Conservation (phyloP, 2,888 invertebrate species). For the Patella pellucida region DNA sequence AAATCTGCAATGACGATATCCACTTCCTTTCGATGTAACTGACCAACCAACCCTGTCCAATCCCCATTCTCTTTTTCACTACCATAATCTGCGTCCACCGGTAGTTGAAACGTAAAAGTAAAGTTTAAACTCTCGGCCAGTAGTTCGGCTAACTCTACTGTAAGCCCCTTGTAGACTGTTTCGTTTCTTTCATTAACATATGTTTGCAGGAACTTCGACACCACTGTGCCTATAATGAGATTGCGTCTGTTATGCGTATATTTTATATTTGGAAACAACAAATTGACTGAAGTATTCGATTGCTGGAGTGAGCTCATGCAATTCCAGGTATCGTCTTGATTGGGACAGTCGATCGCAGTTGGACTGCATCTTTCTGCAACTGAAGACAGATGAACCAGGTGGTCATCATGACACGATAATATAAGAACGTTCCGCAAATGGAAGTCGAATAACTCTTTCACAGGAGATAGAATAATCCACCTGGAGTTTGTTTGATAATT, state of each 20-base stretch:
- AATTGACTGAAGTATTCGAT: not conserved
- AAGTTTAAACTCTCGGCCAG: not conserved
- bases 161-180: not conserved
- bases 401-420: no score
- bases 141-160: not conserved
- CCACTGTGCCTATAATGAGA: not conserved
- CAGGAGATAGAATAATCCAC: not conserved
- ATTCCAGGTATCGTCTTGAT: no score
- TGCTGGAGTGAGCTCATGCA: not conserved
- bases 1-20: not conserved
- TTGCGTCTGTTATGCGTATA: not conserved
- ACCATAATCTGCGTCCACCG: not conserved
- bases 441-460: no score
- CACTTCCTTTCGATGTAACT: not conserved
- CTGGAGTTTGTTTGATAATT: not conserved
- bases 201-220: not conserved
- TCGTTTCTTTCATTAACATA: not conserved
- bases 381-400: no score
- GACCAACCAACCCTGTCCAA: not conserved
- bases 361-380: no score
- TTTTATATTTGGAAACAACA: not conserved
- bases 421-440: no score
- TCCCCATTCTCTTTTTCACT: not conserved
- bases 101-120: not conserved
- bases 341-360: no score